These are phyloP conservation scores for Abscondita cerata DNA, from an alignment of 2,888 invertebrate genomes.

Conservation along the genomic window DNA sequence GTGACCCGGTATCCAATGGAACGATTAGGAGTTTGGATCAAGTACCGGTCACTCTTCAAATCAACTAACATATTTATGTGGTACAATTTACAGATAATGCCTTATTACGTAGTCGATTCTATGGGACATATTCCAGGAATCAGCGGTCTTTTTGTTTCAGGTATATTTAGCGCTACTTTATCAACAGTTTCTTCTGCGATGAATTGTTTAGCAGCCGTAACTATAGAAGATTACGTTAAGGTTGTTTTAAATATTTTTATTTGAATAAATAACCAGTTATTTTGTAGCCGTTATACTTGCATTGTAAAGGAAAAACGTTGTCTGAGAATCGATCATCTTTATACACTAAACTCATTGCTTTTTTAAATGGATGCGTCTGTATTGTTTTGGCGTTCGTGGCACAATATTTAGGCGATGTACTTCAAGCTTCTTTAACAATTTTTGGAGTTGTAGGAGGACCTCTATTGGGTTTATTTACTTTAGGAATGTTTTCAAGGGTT, in stretches of 20 bases:
- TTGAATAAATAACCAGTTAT: background rate
- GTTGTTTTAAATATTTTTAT: too few relatives aligned
- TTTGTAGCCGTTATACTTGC: conserved; percentile 55
- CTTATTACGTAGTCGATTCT: conserved; percentile 77
- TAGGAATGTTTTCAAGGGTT: conserved; percentile 82
- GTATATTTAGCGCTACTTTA: conserved; percentile 89
- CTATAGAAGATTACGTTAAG: conserved; percentile 85
- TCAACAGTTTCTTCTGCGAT: conserved; percentile 92
- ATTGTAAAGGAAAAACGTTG: conserved; percentile 53
- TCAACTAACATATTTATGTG: background rate
- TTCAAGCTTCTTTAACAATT: conserved; percentile 86
- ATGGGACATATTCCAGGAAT: conserved; percentile 79
- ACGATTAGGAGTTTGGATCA: conserved; percentile 75
- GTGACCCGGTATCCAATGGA: conserved; percentile 76
- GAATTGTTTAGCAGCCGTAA: conserved; percentile 90
- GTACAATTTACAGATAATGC: conserved; percentile 65
- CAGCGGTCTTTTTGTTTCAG: conserved; percentile 88
- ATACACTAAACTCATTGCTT: conserved; percentile 72
- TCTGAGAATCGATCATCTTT: conserved; percentile 59
- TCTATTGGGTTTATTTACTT: conserved; percentile 81
- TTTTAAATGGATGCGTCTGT: conserved; percentile 76
- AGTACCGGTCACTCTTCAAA: conserved; percentile 42
- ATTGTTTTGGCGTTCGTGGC: conserved; percentile 84
- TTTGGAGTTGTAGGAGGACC: conserved; percentile 91
- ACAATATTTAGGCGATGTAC: conserved; percentile 80